phyloP scores from a whole-genome alignment of 2,797 vertebrate species.

The Bryconaethiops microstoma region DNA sequence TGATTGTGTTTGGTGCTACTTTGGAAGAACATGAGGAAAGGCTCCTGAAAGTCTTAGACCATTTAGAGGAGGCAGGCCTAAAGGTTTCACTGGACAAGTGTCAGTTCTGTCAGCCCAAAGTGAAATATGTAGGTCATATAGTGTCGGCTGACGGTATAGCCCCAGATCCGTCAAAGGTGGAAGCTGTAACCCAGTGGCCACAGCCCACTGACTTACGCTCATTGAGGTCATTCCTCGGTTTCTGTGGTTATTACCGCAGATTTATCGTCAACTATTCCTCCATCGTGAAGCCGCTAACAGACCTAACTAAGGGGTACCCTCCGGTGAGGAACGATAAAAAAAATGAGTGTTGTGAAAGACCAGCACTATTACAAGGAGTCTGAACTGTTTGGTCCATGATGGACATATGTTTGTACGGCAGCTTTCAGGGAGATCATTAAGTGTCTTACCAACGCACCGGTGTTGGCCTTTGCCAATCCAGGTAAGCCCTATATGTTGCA shows the following conservation, averaged over 20 bases:
- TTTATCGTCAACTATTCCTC: no score
- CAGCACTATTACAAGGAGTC: neutral
- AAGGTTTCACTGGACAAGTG: neutral
- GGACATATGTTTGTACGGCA: neutral
- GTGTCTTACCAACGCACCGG: neutral
- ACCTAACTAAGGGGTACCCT: neutral
- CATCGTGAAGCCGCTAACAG: neutral
- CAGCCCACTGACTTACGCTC: neutral
- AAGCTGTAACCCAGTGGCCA: no score
- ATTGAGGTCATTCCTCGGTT: no score
- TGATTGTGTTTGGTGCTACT: neutral
- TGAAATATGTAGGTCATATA: no score
- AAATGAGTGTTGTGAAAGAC: neutral
- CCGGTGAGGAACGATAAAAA: neutral
- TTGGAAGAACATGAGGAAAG: neutral
- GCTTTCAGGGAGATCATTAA: neutral
- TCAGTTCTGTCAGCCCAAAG: neutral
- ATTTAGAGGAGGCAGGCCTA: neutral
- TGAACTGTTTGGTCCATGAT: neutral
- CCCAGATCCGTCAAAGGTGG: no score
- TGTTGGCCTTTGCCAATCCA: neutral
- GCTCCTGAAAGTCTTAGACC: neutral
- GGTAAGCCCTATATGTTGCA: neutral
- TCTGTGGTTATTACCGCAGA: no score
- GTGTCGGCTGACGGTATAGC: no score